A percentile compares a stretch with the other conserved stretches of the same genome.
phyloP scores from a whole-genome alignment of 2,888 invertebrate genomes.

The Hartigia nigra region DNA sequence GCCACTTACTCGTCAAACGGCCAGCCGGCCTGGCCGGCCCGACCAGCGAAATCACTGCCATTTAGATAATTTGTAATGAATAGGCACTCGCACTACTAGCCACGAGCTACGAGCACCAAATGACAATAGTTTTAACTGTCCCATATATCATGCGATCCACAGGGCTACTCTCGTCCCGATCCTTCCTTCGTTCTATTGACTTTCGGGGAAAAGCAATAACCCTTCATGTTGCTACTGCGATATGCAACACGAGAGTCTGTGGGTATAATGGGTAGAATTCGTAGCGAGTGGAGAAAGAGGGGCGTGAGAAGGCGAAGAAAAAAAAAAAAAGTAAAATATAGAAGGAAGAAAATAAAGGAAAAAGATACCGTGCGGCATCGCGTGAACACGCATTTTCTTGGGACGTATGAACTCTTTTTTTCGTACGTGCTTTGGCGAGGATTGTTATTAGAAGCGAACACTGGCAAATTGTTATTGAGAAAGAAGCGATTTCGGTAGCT shows the following conservation, averaged over 20 bases:
- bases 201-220: constrained; percentile 4
- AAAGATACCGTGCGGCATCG: background rate
- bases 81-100: constrained; percentile 58
- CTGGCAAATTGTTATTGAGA: constrained; percentile 26
- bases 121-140: constrained; percentile 33
- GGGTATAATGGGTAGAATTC: background rate
- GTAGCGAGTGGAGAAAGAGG: background rate
- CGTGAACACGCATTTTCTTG: background rate
- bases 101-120: constrained; percentile 13
- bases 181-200: background rate
- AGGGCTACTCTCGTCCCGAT: background rate
- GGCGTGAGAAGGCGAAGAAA: background rate
- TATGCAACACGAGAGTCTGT: background rate
- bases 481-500: background rate
- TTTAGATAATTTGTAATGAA: constrained; percentile 73
- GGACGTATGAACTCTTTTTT: background rate
- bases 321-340: background rate
- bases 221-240: background rate
- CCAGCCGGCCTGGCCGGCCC: constrained; percentile 44
- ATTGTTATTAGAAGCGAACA: constrained; percentile 36
- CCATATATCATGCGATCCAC: constrained; percentile 22
- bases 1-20: constrained; percentile 66
- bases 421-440: constrained; percentile 22
- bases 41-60: constrained; percentile 70
- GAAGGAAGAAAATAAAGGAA: background rate